A percentile compares a stretch with the other conserved stretches of the same genome.
phyloP scores from a whole-genome alignment of 2,888 invertebrate genomes.

The Cerastis rubricosa region DNA sequence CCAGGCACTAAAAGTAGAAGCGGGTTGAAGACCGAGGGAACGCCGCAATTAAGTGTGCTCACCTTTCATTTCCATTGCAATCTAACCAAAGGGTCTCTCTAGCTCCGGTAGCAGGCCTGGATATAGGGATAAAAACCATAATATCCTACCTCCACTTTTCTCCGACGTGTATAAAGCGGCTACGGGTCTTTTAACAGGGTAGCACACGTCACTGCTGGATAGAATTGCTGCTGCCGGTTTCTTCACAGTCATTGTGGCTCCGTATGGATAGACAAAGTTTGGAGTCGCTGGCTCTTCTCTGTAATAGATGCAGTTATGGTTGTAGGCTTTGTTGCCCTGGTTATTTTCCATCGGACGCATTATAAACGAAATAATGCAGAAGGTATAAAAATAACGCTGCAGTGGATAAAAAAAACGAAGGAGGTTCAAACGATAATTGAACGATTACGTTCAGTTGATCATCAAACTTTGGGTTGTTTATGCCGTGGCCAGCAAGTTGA shows the following conservation, averaged over 20 bases:
- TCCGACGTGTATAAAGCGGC: slow-evolving; percentile 94
- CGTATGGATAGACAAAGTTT: slow-evolving; percentile 98
- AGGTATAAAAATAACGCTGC: not conserved
- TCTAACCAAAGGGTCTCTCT: not conserved
- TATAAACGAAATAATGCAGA: not conserved
- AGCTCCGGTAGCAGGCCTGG: not conserved
- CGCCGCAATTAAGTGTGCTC: not conserved
- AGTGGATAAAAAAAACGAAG: not conserved
- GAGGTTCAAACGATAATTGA: not conserved
- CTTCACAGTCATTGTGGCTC: slow-evolving; percentile 98
- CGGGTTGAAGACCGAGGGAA: not conserved
- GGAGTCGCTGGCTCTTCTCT: slow-evolving; percentile 90
- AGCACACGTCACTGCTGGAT: slow-evolving; percentile 98
- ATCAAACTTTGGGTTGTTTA: not conserved
- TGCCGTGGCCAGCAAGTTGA: not conserved
- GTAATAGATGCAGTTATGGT: slow-evolving; percentile 1
- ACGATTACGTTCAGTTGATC: not conserved
- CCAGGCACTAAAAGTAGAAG: not conserved
- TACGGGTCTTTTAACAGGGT: slow-evolving; percentile 97
- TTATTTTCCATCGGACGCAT: not conserved
- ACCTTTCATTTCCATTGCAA: not conserved
- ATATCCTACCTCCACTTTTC: slow-evolving; percentile 84
- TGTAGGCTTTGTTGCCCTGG: not conserved
- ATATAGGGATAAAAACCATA: not conserved
- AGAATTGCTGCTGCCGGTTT: slow-evolving; percentile 97